Conservation (phyloP, 2,888 invertebrate species). For the Polydrusus pterygomalis region DNA sequence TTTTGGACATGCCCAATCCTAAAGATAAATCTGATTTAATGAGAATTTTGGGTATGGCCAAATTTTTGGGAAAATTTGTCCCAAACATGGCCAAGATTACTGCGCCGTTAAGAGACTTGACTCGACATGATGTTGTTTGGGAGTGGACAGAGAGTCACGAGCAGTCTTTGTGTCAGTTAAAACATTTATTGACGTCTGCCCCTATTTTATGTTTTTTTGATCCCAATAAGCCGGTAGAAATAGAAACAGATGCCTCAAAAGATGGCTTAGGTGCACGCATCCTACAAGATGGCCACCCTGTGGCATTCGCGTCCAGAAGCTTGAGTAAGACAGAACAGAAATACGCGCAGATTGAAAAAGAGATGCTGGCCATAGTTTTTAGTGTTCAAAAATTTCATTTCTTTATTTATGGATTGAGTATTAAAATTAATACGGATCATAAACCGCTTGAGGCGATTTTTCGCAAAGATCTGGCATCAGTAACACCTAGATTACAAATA, state of each 20-base stretch:
- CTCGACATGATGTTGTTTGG: constrained; percentile 54
- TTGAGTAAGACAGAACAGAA: constrained; percentile 63
- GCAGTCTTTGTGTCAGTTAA: constrained; percentile 57
- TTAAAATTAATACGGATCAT: too few relatives aligned
- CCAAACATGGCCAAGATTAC: constrained; percentile 53
- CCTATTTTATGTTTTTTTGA: constrained; percentile 60
- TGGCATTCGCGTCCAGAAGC: too few relatives aligned
- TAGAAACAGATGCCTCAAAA: too few relatives aligned
- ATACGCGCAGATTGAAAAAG: constrained; percentile 68
- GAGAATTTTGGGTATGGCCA: constrained; percentile 57
- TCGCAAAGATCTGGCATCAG: too few relatives aligned
- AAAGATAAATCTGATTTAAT: constrained; percentile 52
- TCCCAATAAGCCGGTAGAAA: constrained; percentile 57
- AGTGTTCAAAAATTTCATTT: too few relatives aligned
- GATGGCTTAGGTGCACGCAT: too few relatives aligned
- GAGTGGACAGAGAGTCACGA: constrained; percentile 50
- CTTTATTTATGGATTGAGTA: too few relatives aligned
- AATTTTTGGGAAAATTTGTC: constrained; percentile 47
- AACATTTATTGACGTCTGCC: constrained; percentile 57
- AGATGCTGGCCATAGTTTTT: constrained; percentile 66
- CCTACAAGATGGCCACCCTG: too few relatives aligned
- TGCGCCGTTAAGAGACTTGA: constrained; percentile 56
- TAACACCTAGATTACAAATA: too few relatives aligned
- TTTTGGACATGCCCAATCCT: constrained; percentile 56
- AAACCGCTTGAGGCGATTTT: too few relatives aligned